Percentiles rank a stretch among this genome's conserved stretches.
Conservation (phyloP, 1,140 invertebrate genomes). For the Galleria mellonella region DNA sequence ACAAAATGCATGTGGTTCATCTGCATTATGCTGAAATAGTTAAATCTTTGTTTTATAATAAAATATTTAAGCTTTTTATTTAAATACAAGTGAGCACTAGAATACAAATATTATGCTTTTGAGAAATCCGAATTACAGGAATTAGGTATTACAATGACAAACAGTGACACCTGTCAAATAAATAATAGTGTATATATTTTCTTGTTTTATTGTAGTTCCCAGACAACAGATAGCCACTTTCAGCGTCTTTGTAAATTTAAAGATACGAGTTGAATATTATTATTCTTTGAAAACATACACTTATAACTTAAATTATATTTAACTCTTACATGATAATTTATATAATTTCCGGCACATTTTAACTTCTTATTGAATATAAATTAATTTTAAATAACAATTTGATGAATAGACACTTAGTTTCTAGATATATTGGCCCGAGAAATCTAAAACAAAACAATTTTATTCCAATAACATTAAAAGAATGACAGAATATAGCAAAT, state of each 20-base stretch:
- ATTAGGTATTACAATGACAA: constrained; percentile 29
- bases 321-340: constrained; percentile 32
- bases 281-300: not conserved
- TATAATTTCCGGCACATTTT: constrained; percentile 27
- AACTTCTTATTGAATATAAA: constrained; percentile 14
- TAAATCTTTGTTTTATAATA: constrained; percentile 8
- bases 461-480: constrained; percentile 71
- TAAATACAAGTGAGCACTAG: constrained; percentile 23
- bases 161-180: constrained; percentile 60
- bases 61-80: constrained; percentile 13
- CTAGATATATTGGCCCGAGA: constrained; percentile 4
- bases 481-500: constrained; percentile 71
- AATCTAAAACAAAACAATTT: constrained; percentile 44
- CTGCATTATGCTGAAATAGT: constrained; percentile 56
- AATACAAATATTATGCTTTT: constrained; percentile 47
- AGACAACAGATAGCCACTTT: not conserved
- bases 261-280: not conserved
- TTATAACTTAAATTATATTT: not conserved
- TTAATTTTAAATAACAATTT: not conserved
- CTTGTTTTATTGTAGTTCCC: constrained; percentile 1
- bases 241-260: not conserved
- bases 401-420: constrained; percentile 5
- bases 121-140: constrained; percentile 23
- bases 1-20: constrained; percentile 55
- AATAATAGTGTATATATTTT: constrained; percentile 13